These are phyloP conservation scores for Platysteira castanea DNA, from an alignment of 2,113 vertebrate species.

Conservation along the genomic window DNA sequence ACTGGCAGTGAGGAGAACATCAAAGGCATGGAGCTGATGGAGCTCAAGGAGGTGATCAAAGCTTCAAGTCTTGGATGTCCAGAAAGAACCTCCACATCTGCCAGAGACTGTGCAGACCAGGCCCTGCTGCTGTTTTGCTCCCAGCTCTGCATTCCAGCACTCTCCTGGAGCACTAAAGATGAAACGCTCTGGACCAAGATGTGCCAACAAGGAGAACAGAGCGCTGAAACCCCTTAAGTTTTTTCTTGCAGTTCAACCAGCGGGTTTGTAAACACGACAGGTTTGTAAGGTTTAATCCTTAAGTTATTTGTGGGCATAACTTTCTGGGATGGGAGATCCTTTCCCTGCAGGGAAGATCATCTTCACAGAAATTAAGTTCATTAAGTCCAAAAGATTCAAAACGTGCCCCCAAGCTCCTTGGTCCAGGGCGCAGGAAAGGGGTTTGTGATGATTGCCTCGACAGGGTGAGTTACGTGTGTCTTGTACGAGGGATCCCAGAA, in stretches of 20 bases:
- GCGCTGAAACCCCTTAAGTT: accelerated
- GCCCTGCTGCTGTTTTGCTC: neutral
- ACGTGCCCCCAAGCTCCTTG: neutral
- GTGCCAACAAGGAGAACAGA: neutral
- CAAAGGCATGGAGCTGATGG: too few relatives aligned
- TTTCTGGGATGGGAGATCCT: neutral
- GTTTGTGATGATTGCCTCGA: neutral
- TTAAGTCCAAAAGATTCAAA: neutral
- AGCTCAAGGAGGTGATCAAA: too few relatives aligned
- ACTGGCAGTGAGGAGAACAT: neutral
- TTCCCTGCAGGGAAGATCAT: neutral
- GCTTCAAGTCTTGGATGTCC: neutral
- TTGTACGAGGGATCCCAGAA: accelerated
- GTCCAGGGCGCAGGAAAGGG: neutral
- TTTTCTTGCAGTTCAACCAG: neutral
- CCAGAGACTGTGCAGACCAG: neutral
- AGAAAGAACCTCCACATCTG: neutral
- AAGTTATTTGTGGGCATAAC: accelerated
- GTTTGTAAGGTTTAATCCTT: neutral
- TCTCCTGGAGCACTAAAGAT: neutral
- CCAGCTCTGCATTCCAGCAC: neutral
- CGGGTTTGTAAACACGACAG: accelerated
- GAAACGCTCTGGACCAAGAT: neutral
- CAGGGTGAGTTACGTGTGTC: accelerated
- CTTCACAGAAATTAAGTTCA: neutral